Conservation (phyloP, 2,888 invertebrate genomes). For the Melinaea marsaeus region DNA sequence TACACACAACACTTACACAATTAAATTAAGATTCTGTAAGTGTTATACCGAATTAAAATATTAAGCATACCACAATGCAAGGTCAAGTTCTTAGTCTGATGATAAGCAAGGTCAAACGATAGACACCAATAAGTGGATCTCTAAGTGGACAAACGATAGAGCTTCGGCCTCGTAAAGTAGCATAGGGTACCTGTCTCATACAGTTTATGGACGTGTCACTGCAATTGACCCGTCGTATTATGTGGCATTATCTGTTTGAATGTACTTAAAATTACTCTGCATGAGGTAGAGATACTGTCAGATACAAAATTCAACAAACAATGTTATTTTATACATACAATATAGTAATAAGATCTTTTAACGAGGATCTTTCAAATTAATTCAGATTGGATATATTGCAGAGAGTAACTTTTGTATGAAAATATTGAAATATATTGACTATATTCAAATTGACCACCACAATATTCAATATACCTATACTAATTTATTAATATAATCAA, state of each 20-base stretch:
- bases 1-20: no score
- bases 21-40: no score
- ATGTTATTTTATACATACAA: neutral
- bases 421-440: no score
- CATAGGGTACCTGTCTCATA: constrained; percentile 3
- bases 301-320: neutral
- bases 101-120: constrained; percentile 26
- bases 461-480: no score
- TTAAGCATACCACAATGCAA: constrained; percentile 23
- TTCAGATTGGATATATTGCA: neutral
- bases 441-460: no score
- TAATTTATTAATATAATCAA: no score
- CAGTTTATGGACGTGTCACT: constrained; percentile 3
- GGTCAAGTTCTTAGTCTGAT: constrained; percentile 31
- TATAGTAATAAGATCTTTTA: neutral
- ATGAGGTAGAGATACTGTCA: neutral
- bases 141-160: constrained; percentile 29
- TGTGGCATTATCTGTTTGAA: neutral
- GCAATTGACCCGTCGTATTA: neutral
- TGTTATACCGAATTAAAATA: neutral
- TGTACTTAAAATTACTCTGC: neutral
- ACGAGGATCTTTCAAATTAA: neutral
- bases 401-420: no score
- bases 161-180: constrained; percentile 21
- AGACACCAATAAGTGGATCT: constrained; percentile 27